phyloP scores from a whole-genome alignment of 2,797 vertebrate genomes.

The Taeniopygia guttata region DNA sequence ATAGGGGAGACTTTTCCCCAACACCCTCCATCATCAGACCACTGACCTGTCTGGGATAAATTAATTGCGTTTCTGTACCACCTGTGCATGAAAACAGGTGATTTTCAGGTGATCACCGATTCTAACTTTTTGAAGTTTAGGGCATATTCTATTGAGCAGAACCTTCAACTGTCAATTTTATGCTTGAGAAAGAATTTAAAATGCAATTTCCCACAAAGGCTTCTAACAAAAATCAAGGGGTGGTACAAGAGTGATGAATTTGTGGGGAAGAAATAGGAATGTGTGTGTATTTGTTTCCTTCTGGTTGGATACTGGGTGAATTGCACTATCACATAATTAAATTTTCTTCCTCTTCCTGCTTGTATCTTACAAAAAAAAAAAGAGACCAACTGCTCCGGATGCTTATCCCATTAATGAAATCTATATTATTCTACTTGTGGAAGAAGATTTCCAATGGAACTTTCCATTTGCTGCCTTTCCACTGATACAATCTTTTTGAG shows the following conservation, averaged over 20 bases:
- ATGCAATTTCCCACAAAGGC: neutral
- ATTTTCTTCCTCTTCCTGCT: neutral
- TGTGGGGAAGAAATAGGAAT: neutral
- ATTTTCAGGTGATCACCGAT: neutral
- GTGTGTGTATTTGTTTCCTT: neutral
- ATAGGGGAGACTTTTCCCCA: neutral
- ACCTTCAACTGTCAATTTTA: neutral
- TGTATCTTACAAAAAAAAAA: neutral
- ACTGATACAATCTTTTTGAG: neutral
- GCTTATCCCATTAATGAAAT: neutral
- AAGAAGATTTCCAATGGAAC: neutral
- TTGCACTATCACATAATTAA: neutral
- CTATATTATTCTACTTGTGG: neutral
- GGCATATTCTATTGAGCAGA: neutral
- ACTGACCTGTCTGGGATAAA: neutral
- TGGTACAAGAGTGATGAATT: neutral
- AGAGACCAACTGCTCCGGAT: neutral
- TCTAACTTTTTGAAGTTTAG: neutral
- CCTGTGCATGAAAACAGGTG: neutral
- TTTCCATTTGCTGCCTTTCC: neutral
- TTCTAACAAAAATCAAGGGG: neutral
- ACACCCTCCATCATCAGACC: rapidly evolving
- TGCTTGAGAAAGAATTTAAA: neutral
- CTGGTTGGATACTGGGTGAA: neutral
- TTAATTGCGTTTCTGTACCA: neutral